These are phyloP conservation scores for Neodiprion pinetum DNA, from an alignment of 1,140 invertebrate genomes.

Conservation along the genomic window DNA sequence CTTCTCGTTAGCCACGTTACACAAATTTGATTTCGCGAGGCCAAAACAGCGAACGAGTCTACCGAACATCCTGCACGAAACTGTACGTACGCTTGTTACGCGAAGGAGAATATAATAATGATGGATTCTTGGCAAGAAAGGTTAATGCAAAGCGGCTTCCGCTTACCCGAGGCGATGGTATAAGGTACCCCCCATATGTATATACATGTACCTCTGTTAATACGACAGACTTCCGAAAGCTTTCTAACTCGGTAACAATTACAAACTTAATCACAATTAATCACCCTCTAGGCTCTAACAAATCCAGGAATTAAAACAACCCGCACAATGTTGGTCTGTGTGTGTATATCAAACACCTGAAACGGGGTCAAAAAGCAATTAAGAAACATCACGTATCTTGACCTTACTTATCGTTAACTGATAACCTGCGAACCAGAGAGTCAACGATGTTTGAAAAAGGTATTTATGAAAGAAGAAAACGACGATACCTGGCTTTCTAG, in stretches of 20 bases:
- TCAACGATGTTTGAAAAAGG: too few relatives aligned
- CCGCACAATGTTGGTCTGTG: not conserved
- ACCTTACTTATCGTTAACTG: too few relatives aligned
- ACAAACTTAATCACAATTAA: constrained; percentile 2
- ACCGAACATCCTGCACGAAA: too few relatives aligned
- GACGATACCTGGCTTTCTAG: too few relatives aligned
- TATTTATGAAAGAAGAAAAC: too few relatives aligned
- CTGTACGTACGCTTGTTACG: too few relatives aligned
- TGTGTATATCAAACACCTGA: too few relatives aligned
- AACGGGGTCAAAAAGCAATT: too few relatives aligned
- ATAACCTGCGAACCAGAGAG: too few relatives aligned
- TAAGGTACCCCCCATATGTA: not conserved
- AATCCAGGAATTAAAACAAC: not conserved
- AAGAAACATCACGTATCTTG: too few relatives aligned
- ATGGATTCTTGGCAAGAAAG: not conserved
- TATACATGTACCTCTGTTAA: not conserved
- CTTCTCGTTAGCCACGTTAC: not conserved
- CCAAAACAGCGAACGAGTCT: too few relatives aligned
- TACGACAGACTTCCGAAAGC: not conserved
- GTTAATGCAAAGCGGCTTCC: not conserved
- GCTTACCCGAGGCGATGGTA: not conserved
- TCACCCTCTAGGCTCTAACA: not conserved
- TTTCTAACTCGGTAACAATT: not conserved
- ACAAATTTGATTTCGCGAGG: too few relatives aligned
- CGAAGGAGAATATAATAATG: not conserved